These are phyloP conservation scores for Heliconius aoede DNA, from an alignment of 2,888 invertebrate species.

Conservation along the genomic window DNA sequence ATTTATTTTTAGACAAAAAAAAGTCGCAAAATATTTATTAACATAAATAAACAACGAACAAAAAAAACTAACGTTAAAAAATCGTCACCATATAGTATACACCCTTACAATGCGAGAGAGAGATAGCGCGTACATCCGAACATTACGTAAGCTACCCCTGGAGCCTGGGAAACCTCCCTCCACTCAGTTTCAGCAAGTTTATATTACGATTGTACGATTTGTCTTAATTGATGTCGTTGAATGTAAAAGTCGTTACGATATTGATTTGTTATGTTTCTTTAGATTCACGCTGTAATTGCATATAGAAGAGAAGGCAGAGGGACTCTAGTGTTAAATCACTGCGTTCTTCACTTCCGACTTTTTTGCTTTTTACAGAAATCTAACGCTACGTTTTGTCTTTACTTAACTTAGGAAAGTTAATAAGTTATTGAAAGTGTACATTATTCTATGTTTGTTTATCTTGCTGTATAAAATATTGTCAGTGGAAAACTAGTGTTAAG, in stretches of 20 bases:
- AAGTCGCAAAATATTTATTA: too few relatives aligned
- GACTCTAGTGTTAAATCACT: background rate
- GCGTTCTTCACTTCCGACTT: too few relatives aligned
- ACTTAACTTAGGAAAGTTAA: too few relatives aligned
- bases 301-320: background rate
- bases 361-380: too few relatives aligned
- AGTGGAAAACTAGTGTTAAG: background rate
- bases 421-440: too few relatives aligned
- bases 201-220: constrained; percentile 30
- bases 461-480: too few relatives aligned
- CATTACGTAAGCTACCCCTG: constrained; percentile 82
- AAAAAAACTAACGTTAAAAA: constrained; percentile 50
- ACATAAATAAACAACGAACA: background rate
- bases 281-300: background rate
- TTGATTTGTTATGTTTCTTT: background rate
- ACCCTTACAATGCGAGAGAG: constrained; percentile 65
- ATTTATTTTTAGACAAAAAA: too few relatives aligned
- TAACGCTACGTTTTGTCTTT: too few relatives aligned
- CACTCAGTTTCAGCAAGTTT: constrained; percentile 30
- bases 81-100: constrained; percentile 47
- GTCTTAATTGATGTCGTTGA: constrained; percentile 15
- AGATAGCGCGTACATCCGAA: constrained; percentile 73
- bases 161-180: constrained; percentile 69
- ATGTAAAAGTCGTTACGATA: constrained; percentile 11
- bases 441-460: too few relatives aligned